These are phyloP conservation scores for Anthophora plumipes DNA, from an alignment of 2,888 invertebrate genomes.

Conservation along the genomic window DNA sequence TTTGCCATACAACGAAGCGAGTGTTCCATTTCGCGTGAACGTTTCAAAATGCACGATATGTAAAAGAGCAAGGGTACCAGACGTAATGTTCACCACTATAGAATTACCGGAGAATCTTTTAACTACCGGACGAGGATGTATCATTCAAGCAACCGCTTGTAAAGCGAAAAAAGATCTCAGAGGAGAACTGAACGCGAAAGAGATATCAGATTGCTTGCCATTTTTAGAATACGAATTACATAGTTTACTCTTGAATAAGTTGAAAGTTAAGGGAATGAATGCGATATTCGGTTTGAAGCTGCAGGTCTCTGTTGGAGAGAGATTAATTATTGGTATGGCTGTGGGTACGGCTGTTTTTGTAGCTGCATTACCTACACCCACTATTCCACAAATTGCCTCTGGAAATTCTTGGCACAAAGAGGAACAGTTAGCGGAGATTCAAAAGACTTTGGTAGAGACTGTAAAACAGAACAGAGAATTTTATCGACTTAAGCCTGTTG, in stretches of 20 bases:
- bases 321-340: constrained; percentile 94
- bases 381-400: constrained; percentile 89
- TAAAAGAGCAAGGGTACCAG: constrained; percentile 94
- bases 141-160: constrained; percentile 91
- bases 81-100: constrained; percentile 95
- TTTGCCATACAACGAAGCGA: constrained; percentile 92
- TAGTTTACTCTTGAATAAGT: constrained; percentile 94
- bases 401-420: constrained; percentile 88
- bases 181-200: constrained; percentile 95
- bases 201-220: constrained; percentile 97
- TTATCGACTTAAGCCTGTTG: constrained; percentile 86
- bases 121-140: constrained; percentile 89
- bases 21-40: constrained; percentile 90
- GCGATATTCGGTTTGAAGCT: constrained; percentile 94
- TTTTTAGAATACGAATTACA: constrained; percentile 98
- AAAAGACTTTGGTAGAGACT: constrained; percentile 89
- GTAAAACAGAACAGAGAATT: constrained; percentile 90
- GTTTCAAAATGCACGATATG: constrained; percentile 89
- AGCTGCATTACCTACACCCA: constrained; percentile 91
- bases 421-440: constrained; percentile 88
- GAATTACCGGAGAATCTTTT: constrained; percentile 92
- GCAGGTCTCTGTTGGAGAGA: constrained; percentile 91
- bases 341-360: constrained; percentile 94
- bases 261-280: constrained; percentile 97
- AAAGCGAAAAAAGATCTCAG: constrained; percentile 91